These are phyloP conservation scores for Premnoplex brunnescens DNA, from an alignment of 2,797 vertebrate species.

Conservation along the genomic window DNA sequence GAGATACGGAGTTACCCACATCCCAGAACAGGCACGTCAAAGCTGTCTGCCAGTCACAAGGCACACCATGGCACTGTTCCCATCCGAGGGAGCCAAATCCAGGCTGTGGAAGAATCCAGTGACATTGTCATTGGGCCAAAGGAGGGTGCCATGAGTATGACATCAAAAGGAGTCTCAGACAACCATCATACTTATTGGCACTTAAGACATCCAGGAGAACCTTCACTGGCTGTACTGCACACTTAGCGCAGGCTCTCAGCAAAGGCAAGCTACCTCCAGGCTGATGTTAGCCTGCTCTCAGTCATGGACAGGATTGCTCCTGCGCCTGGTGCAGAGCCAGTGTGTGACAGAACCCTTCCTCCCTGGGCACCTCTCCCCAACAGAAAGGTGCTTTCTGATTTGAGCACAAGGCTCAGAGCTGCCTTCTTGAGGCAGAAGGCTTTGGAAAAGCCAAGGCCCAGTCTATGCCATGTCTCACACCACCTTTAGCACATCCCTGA, in stretches of 20 bases:
- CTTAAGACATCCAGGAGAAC: background rate
- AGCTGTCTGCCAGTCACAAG: background rate
- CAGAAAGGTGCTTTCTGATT: background rate
- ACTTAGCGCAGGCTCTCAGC: background rate
- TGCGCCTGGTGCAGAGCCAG: background rate
- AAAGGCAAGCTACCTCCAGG: background rate
- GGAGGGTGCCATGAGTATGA: background rate
- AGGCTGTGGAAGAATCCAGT: background rate
- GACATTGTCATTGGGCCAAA: background rate
- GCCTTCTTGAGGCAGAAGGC: background rate
- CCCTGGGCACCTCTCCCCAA: background rate
- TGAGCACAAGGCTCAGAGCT: background rate
- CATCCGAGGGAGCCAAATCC: background rate
- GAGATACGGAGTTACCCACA: background rate
- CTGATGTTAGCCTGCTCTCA: background rate
- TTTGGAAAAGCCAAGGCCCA: background rate
- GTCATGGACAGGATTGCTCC: background rate
- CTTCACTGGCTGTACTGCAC: background rate
- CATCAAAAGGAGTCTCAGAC: background rate
- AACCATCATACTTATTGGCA: background rate
- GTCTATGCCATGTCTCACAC: background rate
- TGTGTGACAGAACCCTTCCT: background rate
- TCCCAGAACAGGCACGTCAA: background rate
- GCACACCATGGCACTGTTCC: background rate
- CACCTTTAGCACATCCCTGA: background rate